Conservation (phyloP, 2,888 invertebrate species). For the Lasioglossum figueresi region DNA sequence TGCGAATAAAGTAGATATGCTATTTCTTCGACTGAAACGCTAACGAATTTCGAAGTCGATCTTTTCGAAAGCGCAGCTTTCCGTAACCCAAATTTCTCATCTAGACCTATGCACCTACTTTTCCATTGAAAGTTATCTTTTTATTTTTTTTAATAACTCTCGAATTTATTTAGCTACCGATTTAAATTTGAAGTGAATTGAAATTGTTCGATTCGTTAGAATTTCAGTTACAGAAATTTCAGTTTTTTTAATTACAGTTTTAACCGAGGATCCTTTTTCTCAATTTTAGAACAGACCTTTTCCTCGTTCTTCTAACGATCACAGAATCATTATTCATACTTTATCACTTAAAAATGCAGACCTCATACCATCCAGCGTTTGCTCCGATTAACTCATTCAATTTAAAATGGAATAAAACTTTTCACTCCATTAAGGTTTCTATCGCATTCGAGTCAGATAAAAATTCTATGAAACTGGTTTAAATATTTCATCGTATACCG, state of each 20-base stretch:
- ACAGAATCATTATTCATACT: neutral
- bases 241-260: too few species aligned
- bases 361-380: neutral
- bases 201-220: neutral
- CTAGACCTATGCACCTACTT: neutral
- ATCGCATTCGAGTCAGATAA: neutral
- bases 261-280: neutral
- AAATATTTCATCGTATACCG: neutral
- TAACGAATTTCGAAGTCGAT: neutral
- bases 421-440: neutral
- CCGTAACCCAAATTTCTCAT: neutral
- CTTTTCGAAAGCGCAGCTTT: neutral
- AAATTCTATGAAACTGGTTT: neutral
- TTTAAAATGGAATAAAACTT: neutral
- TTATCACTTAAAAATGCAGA: neutral
- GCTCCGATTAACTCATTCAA: neutral
- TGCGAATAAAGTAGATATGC: neutral
- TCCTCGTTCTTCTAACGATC: neutral
- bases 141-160: neutral
- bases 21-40: neutral
- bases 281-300: neutral
- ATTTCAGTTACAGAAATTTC: neutral
- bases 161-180: neutral
- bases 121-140: neutral
- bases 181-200: neutral